Evolutionary conservation across 2,113 vertebrate genomes (phyloP).

Genomic region (Mastomys natalensis): DNA sequence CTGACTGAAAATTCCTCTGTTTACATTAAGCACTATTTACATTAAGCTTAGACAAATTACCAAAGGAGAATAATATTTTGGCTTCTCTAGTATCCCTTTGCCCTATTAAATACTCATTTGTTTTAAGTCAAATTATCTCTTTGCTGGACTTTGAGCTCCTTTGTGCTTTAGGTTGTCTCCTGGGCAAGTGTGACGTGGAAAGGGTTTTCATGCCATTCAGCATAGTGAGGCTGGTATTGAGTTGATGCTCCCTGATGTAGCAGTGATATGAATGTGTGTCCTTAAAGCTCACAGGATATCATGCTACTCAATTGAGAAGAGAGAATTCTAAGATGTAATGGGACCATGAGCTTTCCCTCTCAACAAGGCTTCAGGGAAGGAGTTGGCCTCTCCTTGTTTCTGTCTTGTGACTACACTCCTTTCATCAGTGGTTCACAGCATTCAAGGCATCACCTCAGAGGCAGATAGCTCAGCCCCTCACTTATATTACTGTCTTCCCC

Average conservation of each 20-base stretch:
- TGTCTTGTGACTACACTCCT: neutral
- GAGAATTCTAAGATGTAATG: too few species aligned
- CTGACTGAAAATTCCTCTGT: constrained; percentile 70
- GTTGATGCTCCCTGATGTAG: neutral
- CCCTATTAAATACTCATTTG: constrained; percentile 68
- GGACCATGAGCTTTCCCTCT: fast-evolving
- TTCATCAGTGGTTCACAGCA: fast-evolving
- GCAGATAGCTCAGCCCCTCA: neutral
- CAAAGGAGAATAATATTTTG: constrained; percentile 61
- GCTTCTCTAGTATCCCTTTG: constrained; percentile 63
- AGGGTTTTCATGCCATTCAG: neutral
- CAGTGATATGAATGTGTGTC: neutral
- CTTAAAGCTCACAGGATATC: neutral
- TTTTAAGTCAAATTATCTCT: constrained; percentile 39
- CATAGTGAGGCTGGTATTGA: neutral
- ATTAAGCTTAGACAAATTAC: constrained; percentile 66
- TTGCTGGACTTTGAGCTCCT: constrained; percentile 52
- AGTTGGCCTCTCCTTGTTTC: neutral
- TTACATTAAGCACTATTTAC: constrained; percentile 66
- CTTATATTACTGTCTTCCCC: neutral
- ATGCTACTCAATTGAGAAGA: neutral
- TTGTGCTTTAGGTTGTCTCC: constrained; percentile 43
- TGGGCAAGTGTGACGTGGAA: neutral
- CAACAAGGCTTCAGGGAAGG: neutral
- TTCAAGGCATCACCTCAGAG: neutral